phyloP scores from a whole-genome alignment of 2,888 invertebrate genomes.

The Furcula furcula region DNA sequence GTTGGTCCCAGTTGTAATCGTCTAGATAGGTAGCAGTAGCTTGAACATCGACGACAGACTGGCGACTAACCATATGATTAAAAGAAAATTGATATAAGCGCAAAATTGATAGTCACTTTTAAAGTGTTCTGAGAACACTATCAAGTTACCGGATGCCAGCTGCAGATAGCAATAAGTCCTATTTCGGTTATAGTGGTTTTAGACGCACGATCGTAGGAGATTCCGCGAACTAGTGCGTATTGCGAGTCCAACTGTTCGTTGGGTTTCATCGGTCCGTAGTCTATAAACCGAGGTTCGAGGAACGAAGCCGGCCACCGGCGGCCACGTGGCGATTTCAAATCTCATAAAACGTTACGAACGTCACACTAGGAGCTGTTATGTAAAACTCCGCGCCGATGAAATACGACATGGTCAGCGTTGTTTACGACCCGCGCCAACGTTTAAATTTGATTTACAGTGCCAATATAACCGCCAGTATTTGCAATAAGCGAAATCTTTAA shows the following conservation, averaged over 20 bases:
- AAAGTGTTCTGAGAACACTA: constrained; percentile 16
- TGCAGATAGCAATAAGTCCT: constrained; percentile 30
- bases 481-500: constrained; percentile 32
- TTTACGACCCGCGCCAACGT: constrained; percentile 30
- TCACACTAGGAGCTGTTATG: constrained; percentile 36
- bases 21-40: too few species aligned
- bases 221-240: constrained; percentile 54
- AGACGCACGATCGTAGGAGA: constrained; percentile 24
- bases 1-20: too few species aligned
- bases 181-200: constrained; percentile 24
- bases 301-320: constrained; percentile 57
- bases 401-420: constrained; percentile 37
- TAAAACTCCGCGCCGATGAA: constrained; percentile 33
- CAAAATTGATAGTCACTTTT: too few species aligned
- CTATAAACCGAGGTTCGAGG: constrained; percentile 71
- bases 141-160: constrained; percentile 15
- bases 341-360: constrained; percentile 51
- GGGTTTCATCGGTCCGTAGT: constrained; percentile 73
- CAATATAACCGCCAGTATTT: constrained; percentile 28
- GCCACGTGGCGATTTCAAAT: constrained; percentile 54
- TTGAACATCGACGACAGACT: too few species aligned
- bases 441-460: constrained; percentile 33
- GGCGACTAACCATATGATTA: too few species aligned
- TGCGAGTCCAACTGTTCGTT: constrained; percentile 56
- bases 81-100: too few species aligned